Evolutionary conservation across 2,113 vertebrate genomes (phyloP), one percentile per base, ranked within the genome.

Genomic region (Diglossa brunneiventris): DNA sequence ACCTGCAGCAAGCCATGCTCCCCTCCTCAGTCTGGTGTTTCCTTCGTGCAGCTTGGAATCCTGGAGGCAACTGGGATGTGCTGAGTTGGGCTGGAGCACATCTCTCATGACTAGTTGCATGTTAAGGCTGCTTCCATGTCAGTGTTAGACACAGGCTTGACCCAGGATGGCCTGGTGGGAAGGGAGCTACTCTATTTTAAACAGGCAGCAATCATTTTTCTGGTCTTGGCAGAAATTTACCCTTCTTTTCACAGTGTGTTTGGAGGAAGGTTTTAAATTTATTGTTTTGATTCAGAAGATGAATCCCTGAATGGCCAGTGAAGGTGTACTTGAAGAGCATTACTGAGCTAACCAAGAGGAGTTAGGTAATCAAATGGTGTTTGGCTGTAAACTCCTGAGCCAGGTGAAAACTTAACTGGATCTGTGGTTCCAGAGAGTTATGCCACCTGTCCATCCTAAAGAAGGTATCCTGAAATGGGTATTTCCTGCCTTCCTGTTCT

Each of bases 401-500:
- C 46, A 59, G 56, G 53, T 89, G 85, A 94, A 78, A 83, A 64
- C 61, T 72, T 64, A 87, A 84, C 59, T n/a, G 55, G 26, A 22
- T 87, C 52, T 92, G 61, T 67, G 64, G 73, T 89, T 94, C 73
- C 73, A 89, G n/a, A 61, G 79, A 87, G 64, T 83, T 96, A 56
- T 11, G 53, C 55, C 85, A 93, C 82, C 79, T 90, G 76, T 87
- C 67, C 31, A 26, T 82, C 67, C 87, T 75, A 74, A 64, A 55
- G 86, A 30, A 74, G 73, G 31, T 81, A 30, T 83, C 28, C 85
- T 83, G 79, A 92, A 91, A 70, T 47, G 64, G 44, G 82, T 83
- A 88, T 83, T 92, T 93, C 85, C 69, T 8, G 21, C 13, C 76
- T 93, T 90, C 79, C 79, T 95, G 84, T 81, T 92, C 78, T 73